Conservation (phyloP, 1,140 invertebrate genomes). For the Bombyx mandarina region DNA sequence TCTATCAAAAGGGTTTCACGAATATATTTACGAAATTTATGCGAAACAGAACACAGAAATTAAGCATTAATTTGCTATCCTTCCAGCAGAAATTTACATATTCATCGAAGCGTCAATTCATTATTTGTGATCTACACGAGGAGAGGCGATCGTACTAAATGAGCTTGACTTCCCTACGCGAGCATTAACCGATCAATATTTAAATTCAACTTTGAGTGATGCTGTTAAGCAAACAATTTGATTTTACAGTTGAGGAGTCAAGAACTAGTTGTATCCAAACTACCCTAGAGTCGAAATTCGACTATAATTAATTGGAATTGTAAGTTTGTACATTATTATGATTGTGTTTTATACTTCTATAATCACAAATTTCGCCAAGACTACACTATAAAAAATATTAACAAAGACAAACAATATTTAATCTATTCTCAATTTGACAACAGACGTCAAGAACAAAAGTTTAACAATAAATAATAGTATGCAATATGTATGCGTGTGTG, state of each 20-base stretch:
- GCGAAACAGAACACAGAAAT: constrained; percentile 41
- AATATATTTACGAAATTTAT: constrained; percentile 47
- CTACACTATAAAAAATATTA: too few species aligned
- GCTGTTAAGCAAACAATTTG: background rate
- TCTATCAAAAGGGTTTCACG: constrained; percentile 34
- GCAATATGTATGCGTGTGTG: too few species aligned
- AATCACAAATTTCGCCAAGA: too few species aligned
- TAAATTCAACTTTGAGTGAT: background rate
- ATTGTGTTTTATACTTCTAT: too few species aligned
- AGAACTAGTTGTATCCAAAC: background rate
- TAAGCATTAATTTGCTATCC: constrained; percentile 51
- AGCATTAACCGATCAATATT: background rate
- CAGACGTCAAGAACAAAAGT: too few species aligned
- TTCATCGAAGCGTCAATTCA: constrained; percentile 42
- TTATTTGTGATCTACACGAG: constrained; percentile 32
- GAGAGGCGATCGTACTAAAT: constrained; percentile 7
- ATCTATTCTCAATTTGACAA: too few species aligned
- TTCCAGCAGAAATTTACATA: constrained; percentile 46
- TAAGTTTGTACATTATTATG: too few species aligned
- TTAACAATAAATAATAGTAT: too few species aligned
- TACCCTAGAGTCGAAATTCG: too few species aligned
- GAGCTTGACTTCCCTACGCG: background rate
- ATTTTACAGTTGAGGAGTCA: background rate
- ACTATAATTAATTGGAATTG: too few species aligned
- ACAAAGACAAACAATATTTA: too few species aligned